phyloP scores from a whole-genome alignment of 2,797 vertebrate species.

The Rhabdophis nuchalis region DNA sequence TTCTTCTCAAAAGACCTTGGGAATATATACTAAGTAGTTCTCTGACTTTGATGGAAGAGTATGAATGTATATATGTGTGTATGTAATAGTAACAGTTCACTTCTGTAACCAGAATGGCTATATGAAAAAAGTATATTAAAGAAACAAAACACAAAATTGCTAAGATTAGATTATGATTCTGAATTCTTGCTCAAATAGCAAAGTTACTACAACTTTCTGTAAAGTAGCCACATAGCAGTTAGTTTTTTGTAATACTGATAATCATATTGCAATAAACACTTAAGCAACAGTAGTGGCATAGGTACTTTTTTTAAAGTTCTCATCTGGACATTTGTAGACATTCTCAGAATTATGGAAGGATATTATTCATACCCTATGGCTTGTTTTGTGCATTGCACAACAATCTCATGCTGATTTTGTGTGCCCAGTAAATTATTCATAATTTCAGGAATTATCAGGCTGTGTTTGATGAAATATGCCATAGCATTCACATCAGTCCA shows the following conservation, averaged over 20 bases:
- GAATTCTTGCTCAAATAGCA: neutral
- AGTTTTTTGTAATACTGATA: neutral
- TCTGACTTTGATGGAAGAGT: neutral
- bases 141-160: neutral
- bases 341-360: neutral
- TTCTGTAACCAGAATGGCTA: neutral
- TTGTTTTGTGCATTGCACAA: neutral
- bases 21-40: neutral
- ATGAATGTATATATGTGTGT: too few species aligned
- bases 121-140: neutral
- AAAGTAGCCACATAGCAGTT: neutral
- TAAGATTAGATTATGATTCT: neutral
- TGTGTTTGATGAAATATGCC: neutral
- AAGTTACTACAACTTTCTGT: fast-evolving
- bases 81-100: neutral
- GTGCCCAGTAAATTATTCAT: neutral
- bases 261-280: neutral
- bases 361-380: neutral
- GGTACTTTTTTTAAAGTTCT: too few species aligned
- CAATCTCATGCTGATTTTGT: too few species aligned
- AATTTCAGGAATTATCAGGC: neutral
- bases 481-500: neutral
- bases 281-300: too few species aligned
- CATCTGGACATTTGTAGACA: too few species aligned
- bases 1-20: neutral